A percentile compares a stretch with the other conserved stretches of the same genome.
Conservation (phyloP, 2,113 vertebrate genomes). For the Caloenas nicobarica region DNA sequence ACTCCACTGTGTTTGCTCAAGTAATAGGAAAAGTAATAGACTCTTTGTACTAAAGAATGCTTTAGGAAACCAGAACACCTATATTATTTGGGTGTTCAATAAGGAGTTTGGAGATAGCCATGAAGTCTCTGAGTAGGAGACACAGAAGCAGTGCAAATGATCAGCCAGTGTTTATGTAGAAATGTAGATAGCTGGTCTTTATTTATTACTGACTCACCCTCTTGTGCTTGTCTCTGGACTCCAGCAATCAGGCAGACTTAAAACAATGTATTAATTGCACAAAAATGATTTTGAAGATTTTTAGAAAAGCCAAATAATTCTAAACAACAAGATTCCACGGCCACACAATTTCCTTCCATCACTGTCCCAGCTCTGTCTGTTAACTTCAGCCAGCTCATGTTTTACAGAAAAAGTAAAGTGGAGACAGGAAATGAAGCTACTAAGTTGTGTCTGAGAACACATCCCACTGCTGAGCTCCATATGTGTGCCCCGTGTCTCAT, state of each 20-base stretch:
- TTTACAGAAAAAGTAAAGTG: not conserved
- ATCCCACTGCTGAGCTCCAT: not conserved
- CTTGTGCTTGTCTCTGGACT: not conserved
- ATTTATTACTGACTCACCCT: not conserved
- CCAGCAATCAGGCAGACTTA: not conserved
- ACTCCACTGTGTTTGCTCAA: not conserved
- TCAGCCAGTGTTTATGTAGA: not conserved
- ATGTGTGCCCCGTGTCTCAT: not conserved
- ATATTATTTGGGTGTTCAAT: not conserved
- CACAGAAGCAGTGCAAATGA: not conserved
- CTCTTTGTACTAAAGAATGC: not conserved
- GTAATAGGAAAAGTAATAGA: not conserved
- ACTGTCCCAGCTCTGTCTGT: not conserved
- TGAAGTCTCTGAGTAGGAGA: not conserved
- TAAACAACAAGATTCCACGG: not conserved
- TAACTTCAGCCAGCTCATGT: not conserved
- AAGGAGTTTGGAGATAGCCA: not conserved
- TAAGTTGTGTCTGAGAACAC: not conserved
- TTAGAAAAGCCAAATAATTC: not conserved
- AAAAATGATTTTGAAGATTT: not conserved
- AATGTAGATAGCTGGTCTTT: not conserved
- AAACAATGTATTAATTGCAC: constrained; percentile 14
- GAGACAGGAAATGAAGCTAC: not conserved
- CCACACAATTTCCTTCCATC: not conserved
- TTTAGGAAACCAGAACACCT: not conserved